Conservation (phyloP, 2,888 invertebrate species). For the Phengaris alcon region DNA sequence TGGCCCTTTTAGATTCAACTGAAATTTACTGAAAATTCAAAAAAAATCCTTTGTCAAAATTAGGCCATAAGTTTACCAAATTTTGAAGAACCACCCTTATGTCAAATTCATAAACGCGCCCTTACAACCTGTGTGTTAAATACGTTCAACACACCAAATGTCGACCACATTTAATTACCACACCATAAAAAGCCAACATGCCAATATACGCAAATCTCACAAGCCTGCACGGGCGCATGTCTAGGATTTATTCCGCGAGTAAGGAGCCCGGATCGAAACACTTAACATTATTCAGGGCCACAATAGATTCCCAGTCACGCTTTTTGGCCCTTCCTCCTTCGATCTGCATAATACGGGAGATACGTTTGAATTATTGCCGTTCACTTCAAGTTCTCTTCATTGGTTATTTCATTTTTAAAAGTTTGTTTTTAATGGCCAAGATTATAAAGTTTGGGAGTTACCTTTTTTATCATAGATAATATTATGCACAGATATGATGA, state of each 20-base stretch:
- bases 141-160: too few species aligned
- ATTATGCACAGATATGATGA: background rate
- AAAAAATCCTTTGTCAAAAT: too few species aligned
- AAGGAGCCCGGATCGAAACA: conserved; percentile 58
- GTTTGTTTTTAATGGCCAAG: background rate
- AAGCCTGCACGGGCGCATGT: conserved; percentile 44
- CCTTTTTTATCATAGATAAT: background rate
- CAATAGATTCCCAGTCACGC: conserved; percentile 66
- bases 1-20: too few species aligned
- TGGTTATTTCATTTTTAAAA: conserved; percentile 29
- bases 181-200: background rate
- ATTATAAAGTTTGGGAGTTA: too few species aligned
- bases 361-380: conserved; percentile 48
- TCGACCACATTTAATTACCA: too few species aligned
- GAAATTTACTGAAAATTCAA: too few species aligned
- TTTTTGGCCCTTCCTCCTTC: conserved; percentile 54
- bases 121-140: too few species aligned
- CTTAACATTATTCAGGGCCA: conserved; percentile 68
- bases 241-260: conserved; percentile 67
- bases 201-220: conserved; percentile 42
- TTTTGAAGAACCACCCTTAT: too few species aligned
- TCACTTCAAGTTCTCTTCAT: conserved; percentile 20
- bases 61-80: too few species aligned
- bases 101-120: too few species aligned
- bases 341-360: conserved; percentile 62